A percentile compares a stretch with the other conserved stretches of the same genome.
phyloP scores from a whole-genome alignment of 2,113 vertebrate genomes.

The Dasypus novemcinctus region DNA sequence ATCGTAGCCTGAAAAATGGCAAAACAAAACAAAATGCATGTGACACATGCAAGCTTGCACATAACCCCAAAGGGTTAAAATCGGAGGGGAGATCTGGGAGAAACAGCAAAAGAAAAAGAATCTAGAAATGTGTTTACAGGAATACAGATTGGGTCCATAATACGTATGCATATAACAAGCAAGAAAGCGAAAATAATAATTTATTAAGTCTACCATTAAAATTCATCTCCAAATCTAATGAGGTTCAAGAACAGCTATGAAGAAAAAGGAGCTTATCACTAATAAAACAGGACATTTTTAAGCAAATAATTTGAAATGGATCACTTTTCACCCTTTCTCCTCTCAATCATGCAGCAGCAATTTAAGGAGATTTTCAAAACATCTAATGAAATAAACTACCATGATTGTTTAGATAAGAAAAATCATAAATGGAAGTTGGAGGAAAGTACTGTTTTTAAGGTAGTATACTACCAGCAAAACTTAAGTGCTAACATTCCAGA shows the following conservation, averaged over 20 bases:
- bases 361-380: conserved; percentile 63
- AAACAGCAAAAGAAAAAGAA: neutral
- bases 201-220: conserved; percentile 34
- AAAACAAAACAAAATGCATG: neutral
- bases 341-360: conserved; percentile 60
- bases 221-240: neutral
- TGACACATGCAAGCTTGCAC: neutral
- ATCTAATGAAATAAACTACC: conserved; percentile 66
- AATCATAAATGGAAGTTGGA: conserved; percentile 52
- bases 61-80: neutral
- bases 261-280: conserved; percentile 39
- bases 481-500: conserved; percentile 18
- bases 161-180: neutral
- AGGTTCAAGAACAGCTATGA: neutral
- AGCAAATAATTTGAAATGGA: conserved; percentile 52
- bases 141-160: neutral
- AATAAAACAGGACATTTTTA: conserved; percentile 44
- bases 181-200: conserved; percentile 44
- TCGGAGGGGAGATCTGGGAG: neutral
- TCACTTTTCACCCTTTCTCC: neutral
- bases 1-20: conserved; percentile 56
- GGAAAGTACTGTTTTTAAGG: neutral
- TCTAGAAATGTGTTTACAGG: neutral
- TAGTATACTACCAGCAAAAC: conserved; percentile 28
- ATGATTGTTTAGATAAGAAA: conserved; percentile 55